Percentiles rank a stretch among this genome's conserved stretches.
These are phyloP conservation scores for Chloropsis cyanopogon DNA, from an alignment of 2,113 vertebrate species.

Conservation along the genomic window DNA sequence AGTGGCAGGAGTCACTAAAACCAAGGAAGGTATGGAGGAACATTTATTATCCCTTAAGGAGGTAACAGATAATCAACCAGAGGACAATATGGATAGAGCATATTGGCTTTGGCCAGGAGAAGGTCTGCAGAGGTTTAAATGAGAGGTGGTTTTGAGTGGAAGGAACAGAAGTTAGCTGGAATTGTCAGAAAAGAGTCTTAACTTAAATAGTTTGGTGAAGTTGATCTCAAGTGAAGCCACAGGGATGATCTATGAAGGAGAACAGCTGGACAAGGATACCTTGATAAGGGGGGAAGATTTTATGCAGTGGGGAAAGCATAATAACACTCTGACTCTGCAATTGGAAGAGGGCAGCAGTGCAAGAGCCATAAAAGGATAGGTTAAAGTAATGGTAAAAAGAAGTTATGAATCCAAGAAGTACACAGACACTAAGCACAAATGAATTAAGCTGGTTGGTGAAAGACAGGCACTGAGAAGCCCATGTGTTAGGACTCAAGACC, in stretches of 20 bases:
- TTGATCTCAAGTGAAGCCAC: neutral
- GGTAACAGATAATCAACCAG: neutral
- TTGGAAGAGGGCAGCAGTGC: neutral
- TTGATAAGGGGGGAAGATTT: neutral
- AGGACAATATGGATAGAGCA: neutral
- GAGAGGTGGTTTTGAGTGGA: neutral
- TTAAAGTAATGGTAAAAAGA: neutral
- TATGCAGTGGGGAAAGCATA: neutral
- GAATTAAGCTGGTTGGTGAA: neutral
- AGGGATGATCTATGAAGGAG: neutral
- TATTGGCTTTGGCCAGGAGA: neutral
- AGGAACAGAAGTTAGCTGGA: neutral
- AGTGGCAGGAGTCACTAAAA: neutral
- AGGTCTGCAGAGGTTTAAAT: neutral
- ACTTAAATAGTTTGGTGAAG: neutral
- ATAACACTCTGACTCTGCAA: neutral
- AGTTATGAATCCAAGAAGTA: neutral
- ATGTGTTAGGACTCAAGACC: neutral
- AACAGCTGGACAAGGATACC: neutral
- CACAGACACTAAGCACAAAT: neutral
- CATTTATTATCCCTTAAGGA: neutral
- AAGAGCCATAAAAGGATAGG: neutral
- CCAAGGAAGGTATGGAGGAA: neutral
- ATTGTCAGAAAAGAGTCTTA: neutral
- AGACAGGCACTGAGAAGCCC: neutral